Base-by-base conservation (phyloP, 2,888 invertebrate species). In the Athetis lepigone region DNA sequence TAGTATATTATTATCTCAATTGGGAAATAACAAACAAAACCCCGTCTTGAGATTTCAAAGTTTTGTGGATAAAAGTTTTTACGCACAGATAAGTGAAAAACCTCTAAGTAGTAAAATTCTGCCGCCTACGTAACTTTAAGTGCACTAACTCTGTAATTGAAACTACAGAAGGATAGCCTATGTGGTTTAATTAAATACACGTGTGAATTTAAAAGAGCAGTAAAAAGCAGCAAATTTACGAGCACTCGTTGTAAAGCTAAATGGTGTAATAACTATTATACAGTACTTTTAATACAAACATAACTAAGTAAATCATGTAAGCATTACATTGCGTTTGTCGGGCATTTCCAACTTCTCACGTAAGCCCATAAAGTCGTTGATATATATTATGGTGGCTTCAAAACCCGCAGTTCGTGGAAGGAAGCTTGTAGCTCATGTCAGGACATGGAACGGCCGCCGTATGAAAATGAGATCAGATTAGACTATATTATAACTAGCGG, bases 401-500 rank as follows among this genome's bases (percentile, higher is more conserved):
- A 63, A 77, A 61, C 52, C 70, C 40, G 42, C 61, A 76, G 67
- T 87, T 87, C 87, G 72, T 84, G 80, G 87, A 87, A 87, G 59
- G 68, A 85, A 61, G 64, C 60, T 25, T 57, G 60, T 72, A 63
- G 45, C 36, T 70, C 60, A 55, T 43, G 68, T 54, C 76, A 69
- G 64, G 68, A 67, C 72, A 68, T 49, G 71, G 58, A 62, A 58
- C 62, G 70, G 51, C 50, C 61, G 68, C 64, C 55, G 65, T 77
- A 78, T 77, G 67, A 78, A 82, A 85, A 84, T 78, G 59, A 78
- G 78, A 84, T 85, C 80, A 80, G 80, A 82, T 83, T 63, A 72
- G 36, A 51, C 39, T 72, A 55, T 51, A 40, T 59, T 55, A 72
- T 58, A 56, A 55, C 54, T 51, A 68, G 60, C 33, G 18, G 16